These are phyloP conservation scores for Himalopsyche kuldschensis DNA, from an alignment of 2,888 invertebrate genomes.

Conservation along the genomic window DNA sequence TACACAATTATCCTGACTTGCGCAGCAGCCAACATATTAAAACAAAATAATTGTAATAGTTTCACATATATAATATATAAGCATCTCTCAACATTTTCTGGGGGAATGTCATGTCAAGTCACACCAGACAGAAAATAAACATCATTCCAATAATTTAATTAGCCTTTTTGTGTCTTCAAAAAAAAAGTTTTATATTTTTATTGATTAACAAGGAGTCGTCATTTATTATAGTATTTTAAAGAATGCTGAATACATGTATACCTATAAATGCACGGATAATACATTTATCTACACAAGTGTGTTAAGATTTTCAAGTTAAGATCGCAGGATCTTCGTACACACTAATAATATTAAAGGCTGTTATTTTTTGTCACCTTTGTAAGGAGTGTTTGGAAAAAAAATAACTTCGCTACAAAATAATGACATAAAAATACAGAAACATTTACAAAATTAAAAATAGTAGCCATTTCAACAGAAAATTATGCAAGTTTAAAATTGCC, in stretches of 20 bases:
- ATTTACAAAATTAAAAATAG: not conserved
- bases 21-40: not conserved
- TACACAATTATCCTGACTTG: no score
- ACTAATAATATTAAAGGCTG: not conserved
- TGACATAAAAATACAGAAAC: not conserved
- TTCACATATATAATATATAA: not conserved
- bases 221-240: not conserved
- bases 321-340: not conserved
- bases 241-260: not conserved
- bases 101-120: not conserved
- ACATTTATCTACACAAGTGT: not conserved
- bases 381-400: not conserved
- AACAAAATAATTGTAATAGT: not conserved
- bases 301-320: not conserved
- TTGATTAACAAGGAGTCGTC: not conserved
- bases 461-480: not conserved
- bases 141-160: not conserved
- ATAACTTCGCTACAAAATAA: not conserved
- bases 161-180: not conserved
- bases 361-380: not conserved
- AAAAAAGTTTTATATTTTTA: not conserved
- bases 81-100: not conserved
- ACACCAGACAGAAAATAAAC: not conserved
- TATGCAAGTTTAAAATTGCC: not conserved
- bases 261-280: not conserved